Evolutionary conservation across 2,797 vertebrate genomes (phyloP), one percentile per base, ranked within the genome.

Genomic region (Squalus acanthias): DNA sequence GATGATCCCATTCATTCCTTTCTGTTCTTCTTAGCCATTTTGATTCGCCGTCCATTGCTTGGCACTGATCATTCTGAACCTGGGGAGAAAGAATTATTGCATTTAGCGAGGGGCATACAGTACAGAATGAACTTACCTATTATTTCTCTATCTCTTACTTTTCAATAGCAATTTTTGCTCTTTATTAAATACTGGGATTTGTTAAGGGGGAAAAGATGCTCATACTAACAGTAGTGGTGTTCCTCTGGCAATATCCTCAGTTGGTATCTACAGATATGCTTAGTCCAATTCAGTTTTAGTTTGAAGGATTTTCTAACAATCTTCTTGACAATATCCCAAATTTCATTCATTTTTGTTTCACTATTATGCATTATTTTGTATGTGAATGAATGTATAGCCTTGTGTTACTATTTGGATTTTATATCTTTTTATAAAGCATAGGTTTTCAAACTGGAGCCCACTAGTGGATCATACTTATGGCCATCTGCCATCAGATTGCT

Each of bases 51-150:
- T 98, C 98, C 0, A 97, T 98, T 74, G 99, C 98, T 97, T 99
- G 99, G 97, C 99, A 99, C 98, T 99, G 99, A 97, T 99, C 99
- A 1, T 99, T 99, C 97, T 99, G 99, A 96, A 99, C 98, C 99
- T 99, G 96, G 0, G 33, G 69, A 53, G 95, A 74, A 96, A 69
- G 15, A 53, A 69, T 33, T 33, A 60, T 0, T 74, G 26, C 24
- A 92, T 92, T 65, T 65, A 92, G 29, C 29, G n/a, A 65, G 12
- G 1, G 89, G 29, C 13, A 7, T 15, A n/a, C 29, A 15, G 1
- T 15, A 65, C 29, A n/a, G 60, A 65, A 33, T 2, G 1, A 63
- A n/a, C 29, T 33, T 6, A 57, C 5, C 53, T 60, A 60, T 20
- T 15, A 29, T n/a, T 65, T 15, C 24, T 33, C 53, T 63, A 39